Evolutionary conservation across 92 coral and sea anemone species (phyloP), one percentile per base, ranked within the genome.

Genomic region (Isaurus tuberculatus): DNA sequence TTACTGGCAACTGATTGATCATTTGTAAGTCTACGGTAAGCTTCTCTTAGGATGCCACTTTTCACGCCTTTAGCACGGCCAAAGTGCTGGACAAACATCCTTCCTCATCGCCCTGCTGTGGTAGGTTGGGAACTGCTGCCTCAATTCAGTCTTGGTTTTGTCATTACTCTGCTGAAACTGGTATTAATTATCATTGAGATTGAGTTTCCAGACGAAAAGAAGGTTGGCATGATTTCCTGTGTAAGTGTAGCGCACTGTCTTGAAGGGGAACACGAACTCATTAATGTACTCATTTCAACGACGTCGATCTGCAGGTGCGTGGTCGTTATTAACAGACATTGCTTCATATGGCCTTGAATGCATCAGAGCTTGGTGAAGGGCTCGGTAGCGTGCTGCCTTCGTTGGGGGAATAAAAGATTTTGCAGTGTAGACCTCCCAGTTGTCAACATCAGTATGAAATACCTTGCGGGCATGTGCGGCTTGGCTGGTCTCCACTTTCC

Each of bases 341-440:
- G 85, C 75, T 71, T 86, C 75, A 85, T 78, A 85, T 6, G 85
- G 78, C 79, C n/a, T 44, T 32, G 85, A 65, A 64, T 85, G 85
- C 10, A 77, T 43, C 79, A 85, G 49, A 67, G 89, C 89, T 49
- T 85, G 74, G 48, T 85, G 85, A 16, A 85, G 79, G 67, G 57
- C 60, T 43, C 70, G 66, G 84, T 85, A 85, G 33, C 85, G 77
- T 78, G 89, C 89, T 85, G 65, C 75, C 79, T 79, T 85, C 1
- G 89, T 65, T 65, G 78, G 73, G 28, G 17, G 0, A 0, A 84
- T 73, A 8, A 79, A 4, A 5, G 51, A 61, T 65, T 63, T 65
- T 14, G 78, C 75, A 30, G 79, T 0, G 78, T 74, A 75, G 67
- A 75, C 64, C 33, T 75, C 66, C 88, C 88, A 85, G 71, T 75